Evolutionary conservation across 2,888 invertebrate species (phyloP).

Genomic region (Drosophila neonasuta): DNA sequence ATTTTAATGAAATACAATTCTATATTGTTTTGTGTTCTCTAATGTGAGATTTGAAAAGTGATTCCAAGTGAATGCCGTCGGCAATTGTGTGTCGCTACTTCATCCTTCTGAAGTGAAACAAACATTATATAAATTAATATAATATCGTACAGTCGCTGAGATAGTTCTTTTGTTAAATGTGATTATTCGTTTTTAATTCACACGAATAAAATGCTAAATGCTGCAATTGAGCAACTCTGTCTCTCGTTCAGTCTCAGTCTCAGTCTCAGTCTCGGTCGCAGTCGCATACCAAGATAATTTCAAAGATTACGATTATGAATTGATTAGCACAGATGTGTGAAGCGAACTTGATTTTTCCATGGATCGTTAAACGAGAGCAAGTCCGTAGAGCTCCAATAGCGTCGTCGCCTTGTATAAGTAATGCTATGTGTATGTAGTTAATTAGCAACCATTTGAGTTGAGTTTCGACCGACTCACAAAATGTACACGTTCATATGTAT

Average conservation of each 20-base stretch:
- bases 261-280: neutral
- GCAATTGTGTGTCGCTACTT: no score
- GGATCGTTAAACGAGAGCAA: conserved; percentile 56
- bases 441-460: conserved; percentile 52
- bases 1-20: no score
- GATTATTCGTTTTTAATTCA: conserved; percentile 27
- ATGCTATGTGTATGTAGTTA: conserved; percentile 41
- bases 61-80: no score
- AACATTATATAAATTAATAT: neutral
- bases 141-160: neutral
- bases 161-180: neutral
- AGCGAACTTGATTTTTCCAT: conserved; percentile 73
- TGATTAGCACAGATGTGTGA: conserved; percentile 67
- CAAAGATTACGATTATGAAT: conserved; percentile 60
- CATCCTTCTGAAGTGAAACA: no score
- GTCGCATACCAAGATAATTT: conserved; percentile 22
- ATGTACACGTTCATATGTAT: conserved; percentile 1
- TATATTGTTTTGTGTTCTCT: no score
- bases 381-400: conserved; percentile 1
- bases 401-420: conserved; percentile 4
- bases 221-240: conserved; percentile 39
- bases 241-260: conserved; percentile 4
- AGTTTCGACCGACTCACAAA: neutral
- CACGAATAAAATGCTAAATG: conserved; percentile 64
- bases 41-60: no score